These are phyloP conservation scores for Agapetus fuscipes DNA, from an alignment of 2,888 invertebrate species.

Conservation along the genomic window DNA sequence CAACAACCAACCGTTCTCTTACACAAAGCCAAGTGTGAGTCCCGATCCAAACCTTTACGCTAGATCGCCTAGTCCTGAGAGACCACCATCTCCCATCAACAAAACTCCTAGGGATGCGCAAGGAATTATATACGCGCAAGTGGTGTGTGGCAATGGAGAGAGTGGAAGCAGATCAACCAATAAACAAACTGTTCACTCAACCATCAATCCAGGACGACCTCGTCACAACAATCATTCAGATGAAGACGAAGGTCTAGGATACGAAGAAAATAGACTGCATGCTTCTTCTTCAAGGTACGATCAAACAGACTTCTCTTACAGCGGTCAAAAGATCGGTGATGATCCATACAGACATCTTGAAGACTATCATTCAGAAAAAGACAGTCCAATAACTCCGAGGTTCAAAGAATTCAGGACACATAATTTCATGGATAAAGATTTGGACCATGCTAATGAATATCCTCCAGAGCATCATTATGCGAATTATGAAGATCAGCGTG, in stretches of 20 bases:
- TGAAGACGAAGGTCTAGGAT: constrained; percentile 72
- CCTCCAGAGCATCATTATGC: constrained; percentile 27
- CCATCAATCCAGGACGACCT: constrained; percentile 38
- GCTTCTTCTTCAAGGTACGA: constrained; percentile 29
- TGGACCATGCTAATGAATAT: constrained; percentile 40
- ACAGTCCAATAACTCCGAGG: constrained; percentile 54
- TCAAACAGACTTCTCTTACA: constrained; percentile 35
- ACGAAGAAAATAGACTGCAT: constrained; percentile 45
- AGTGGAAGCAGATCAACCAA: constrained; percentile 28
- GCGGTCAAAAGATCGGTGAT: constrained; percentile 41
- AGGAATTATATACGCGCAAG: constrained; percentile 69
- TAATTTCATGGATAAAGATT: constrained; percentile 42
- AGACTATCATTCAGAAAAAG: constrained; percentile 34
- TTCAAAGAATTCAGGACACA: constrained; percentile 49
- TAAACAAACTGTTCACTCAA: constrained; percentile 46
- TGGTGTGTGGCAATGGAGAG: constrained; percentile 43
- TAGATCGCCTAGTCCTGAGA: constrained; percentile 40
- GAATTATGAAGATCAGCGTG: constrained; percentile 36
- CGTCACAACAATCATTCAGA: constrained; percentile 54
- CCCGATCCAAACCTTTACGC: constrained; percentile 40
- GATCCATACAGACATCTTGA: constrained; percentile 37
- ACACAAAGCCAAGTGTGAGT: constrained; percentile 53
- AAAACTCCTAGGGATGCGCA: constrained; percentile 40
- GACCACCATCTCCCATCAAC: constrained; percentile 38
- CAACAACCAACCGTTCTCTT: constrained; percentile 73